Evolutionary conservation across 2,888 invertebrate species (phyloP).

Genomic region (Drosophila sordidapex): DNA sequence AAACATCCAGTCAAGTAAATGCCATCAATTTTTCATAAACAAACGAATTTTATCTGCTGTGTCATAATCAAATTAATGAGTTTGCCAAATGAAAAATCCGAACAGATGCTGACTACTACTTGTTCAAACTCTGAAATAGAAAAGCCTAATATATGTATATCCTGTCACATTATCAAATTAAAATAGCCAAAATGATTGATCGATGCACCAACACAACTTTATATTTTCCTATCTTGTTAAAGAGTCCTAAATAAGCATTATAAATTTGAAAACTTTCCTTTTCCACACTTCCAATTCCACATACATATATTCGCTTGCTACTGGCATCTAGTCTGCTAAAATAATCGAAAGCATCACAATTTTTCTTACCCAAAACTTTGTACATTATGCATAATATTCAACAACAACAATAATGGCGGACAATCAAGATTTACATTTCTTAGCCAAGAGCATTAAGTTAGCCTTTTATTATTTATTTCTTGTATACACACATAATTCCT

Average conservation of each 20-base stretch:
- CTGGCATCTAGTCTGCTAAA: not conserved
- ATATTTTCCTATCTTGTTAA: not conserved
- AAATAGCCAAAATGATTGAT: slow-evolving; percentile 41
- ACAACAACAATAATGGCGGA: slow-evolving; percentile 3
- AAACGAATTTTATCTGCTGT: slow-evolving; percentile 55
- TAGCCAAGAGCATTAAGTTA: not conserved
- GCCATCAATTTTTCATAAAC: slow-evolving; percentile 62
- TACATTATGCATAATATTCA: not conserved
- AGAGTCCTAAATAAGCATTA: not conserved
- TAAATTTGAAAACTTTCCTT: not conserved
- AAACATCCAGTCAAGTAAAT: slow-evolving; percentile 35
- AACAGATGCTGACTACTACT: slow-evolving; percentile 12
- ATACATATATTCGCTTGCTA: not conserved
- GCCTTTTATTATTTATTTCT: not conserved
- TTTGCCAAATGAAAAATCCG: slow-evolving; percentile 35
- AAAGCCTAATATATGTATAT: not conserved
- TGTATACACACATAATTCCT: not conserved
- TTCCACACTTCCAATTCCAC: not conserved
- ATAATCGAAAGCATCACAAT: not conserved
- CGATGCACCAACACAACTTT: not conserved
- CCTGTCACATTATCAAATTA: slow-evolving; percentile 34
- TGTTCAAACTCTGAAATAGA: not conserved
- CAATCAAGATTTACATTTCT: slow-evolving; percentile 24
- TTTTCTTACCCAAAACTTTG: slow-evolving; percentile 3
- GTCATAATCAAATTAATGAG: slow-evolving; percentile 73